Conservation (phyloP, 2,113 vertebrate genomes). For the Eonycteris spelaea region DNA sequence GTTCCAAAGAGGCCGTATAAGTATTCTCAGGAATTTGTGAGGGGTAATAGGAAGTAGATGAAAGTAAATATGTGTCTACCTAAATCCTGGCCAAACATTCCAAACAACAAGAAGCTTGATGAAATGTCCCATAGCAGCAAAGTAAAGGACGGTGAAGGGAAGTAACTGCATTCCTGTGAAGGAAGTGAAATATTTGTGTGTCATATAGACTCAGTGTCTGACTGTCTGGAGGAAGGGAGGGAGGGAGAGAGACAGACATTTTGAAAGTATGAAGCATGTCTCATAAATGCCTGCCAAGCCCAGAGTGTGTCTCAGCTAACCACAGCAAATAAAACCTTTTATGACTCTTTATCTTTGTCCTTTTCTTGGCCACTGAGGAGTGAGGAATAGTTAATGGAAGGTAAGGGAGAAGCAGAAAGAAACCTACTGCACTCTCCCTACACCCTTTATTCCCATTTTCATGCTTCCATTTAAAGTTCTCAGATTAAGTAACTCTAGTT, state of each 20-base stretch:
- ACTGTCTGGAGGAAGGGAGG: background rate
- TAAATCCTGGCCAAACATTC: background rate
- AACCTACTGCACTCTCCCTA: too few species aligned
- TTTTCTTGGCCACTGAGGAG: background rate
- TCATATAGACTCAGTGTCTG: background rate
- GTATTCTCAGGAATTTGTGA: background rate
- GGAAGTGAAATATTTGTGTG: background rate
- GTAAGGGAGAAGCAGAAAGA: background rate
- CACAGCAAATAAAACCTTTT: background rate
- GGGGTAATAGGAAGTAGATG: background rate
- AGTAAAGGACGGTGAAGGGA: background rate
- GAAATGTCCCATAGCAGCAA: background rate
- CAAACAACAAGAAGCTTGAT: background rate
- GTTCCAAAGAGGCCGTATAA: background rate
- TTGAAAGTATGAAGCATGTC: background rate
- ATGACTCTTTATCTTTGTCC: background rate
- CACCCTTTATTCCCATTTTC: accelerated
- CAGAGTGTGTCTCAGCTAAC: background rate
- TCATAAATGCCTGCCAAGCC: background rate
- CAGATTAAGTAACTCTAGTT: background rate
- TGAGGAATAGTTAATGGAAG: background rate
- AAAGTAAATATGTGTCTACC: background rate
- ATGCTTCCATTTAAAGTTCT: background rate
- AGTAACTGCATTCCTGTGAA: background rate
- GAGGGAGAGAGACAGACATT: background rate